A percentile compares a stretch with the other conserved stretches of the same genome.
Evolutionary conservation across 2,113 vertebrate species (phyloP).

Genomic region (Trematocara marginatum): DNA sequence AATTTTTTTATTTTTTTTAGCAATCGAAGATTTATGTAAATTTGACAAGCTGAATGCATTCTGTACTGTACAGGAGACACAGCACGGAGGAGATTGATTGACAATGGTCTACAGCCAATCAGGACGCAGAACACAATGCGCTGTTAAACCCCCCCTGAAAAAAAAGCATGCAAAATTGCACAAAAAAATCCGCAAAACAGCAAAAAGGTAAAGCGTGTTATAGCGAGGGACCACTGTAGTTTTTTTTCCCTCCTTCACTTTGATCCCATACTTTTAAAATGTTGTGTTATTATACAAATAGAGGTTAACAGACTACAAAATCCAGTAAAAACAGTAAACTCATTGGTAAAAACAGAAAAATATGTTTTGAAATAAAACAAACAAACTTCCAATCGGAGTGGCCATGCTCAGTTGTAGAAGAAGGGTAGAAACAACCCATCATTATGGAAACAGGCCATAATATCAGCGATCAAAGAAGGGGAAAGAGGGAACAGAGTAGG

Average conservation of each 20-base stretch:
- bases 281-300: background rate
- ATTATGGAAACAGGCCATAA: background rate
- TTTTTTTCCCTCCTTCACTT: background rate
- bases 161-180: fast-evolving
- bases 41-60: too few species aligned
- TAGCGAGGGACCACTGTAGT: fast-evolving
- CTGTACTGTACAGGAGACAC: too few species aligned
- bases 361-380: background rate
- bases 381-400: background rate
- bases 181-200: background rate
- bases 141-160: background rate
- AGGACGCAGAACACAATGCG: background rate
- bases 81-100: background rate
- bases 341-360: background rate
- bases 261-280: background rate
- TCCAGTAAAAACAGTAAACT: background rate
- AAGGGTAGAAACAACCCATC: background rate
- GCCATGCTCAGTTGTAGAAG: background rate
- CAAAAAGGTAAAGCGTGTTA: background rate
- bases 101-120: background rate
- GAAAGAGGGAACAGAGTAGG: background rate
- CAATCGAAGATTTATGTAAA: too few species aligned
- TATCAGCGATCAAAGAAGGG: background rate
- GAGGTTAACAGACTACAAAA: background rate
- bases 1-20: too few species aligned